phyloP scores from a whole-genome alignment of 1,140 invertebrate species.

The Drosophila santomea region DNA sequence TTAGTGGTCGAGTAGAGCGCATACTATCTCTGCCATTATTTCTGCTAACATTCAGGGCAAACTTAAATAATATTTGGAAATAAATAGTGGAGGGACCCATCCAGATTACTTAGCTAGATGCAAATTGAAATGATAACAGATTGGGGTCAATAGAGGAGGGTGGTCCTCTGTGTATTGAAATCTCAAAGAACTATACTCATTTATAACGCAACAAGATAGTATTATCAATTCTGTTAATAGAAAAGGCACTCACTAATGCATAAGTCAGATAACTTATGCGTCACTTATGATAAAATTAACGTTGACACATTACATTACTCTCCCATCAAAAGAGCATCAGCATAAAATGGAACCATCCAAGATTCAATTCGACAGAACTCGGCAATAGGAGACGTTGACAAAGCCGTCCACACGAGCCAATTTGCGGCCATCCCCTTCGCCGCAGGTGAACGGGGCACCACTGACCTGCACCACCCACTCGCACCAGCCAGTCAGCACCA shows the following conservation, averaged over 20 bases:
- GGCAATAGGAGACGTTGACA: conserved; percentile 35
- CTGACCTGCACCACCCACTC: background rate
- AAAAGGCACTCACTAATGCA: too few species aligned
- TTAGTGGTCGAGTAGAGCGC: background rate
- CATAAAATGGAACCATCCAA: conserved; percentile 10
- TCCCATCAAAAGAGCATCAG: conserved; percentile 36
- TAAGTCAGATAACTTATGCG: background rate
- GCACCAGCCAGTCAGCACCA: conserved; percentile 4
- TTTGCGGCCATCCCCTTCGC: conserved; percentile 54
- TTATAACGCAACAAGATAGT: background rate
- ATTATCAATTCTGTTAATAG: too few species aligned
- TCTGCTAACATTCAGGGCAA: conserved; percentile 11
- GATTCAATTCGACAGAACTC: conserved; percentile 35
- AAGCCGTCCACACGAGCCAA: conserved; percentile 53
- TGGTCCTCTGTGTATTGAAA: background rate
- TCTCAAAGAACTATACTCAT: too few species aligned
- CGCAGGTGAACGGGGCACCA: conserved; percentile 13
- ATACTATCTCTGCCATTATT: conserved; percentile 10
- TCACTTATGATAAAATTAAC: background rate
- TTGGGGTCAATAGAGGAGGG: background rate
- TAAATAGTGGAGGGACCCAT: conserved; percentile 46
- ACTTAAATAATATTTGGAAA: conserved; percentile 57
- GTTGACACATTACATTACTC: background rate
- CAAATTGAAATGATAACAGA: conserved; percentile 22
- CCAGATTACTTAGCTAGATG: conserved; percentile 1